Base-by-base conservation (phyloP, 2,113 vertebrate genomes). In the Campylomormyrus tamandua region DNA sequence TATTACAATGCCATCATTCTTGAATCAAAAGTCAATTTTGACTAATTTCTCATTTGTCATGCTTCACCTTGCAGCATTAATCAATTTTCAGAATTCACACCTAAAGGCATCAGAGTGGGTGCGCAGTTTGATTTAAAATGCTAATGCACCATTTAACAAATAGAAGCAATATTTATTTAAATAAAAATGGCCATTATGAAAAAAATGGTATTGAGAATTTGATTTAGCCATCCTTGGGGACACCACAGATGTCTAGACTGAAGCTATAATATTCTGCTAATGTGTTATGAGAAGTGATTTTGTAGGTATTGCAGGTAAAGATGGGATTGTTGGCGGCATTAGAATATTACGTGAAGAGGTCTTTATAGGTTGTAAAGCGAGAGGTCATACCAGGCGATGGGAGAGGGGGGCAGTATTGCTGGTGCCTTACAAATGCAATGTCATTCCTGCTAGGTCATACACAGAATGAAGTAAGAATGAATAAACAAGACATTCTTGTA, bases 131-230 rank as follows among this genome's bases (percentile, higher is more conserved):
- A 93, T 94, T 94, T 93, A 90, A 94, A 94, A 95, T 95, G 92
- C 92, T 92, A 95, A 95, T 94, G 92, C 89, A 88, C 90, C 91
- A 87, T 92, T 93, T 94, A 94, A 95, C 93, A 94, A 94, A 93
- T 88, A 89, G 94, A 93, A 95, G 93, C 94, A 94, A 92, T 94
- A 92, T 92, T 94, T 94, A 95, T 94, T 93, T 91, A 90, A 91
- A 91, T 93, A 94, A 95, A 94, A 94, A 94, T 93, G 92, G 91
- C 91, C 90, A 94, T 92, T 92, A 92, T 92, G 90, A 91, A 53
- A 83, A 90, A 93, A 87, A 92, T 91, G 93, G 92, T 94, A 92
- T 94, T 94, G 93, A 94, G 92, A 93, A 95, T 92, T 92, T 92
- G 94, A 93, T 93, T 53, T 90, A 93, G 92, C 87, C 53, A 83